These are phyloP conservation scores for Martes martes DNA, from an alignment of 2,113 vertebrate species.

Conservation along the genomic window DNA sequence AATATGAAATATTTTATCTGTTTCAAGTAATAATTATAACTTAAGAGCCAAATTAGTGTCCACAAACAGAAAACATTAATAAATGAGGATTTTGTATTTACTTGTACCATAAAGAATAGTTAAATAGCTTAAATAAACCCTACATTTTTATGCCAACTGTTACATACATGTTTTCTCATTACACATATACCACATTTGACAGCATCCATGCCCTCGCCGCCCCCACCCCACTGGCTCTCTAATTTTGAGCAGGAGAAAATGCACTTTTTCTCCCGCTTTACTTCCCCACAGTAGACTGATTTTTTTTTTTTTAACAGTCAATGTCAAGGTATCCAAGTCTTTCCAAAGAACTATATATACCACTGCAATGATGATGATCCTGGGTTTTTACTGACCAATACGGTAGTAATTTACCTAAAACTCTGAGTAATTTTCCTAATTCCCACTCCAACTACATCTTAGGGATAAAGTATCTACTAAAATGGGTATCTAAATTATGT, in stretches of 20 bases:
- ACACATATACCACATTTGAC: neutral
- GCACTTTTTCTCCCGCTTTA: neutral
- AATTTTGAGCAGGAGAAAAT: neutral
- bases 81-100: conserved; percentile 36
- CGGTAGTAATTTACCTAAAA: neutral
- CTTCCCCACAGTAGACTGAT: neutral
- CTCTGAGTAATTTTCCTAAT: conserved; percentile 11
- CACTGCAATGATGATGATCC: neutral
- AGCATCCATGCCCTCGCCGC: neutral
- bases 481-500: neutral
- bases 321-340: neutral
- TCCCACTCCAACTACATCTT: neutral
- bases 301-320: neutral
- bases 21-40: neutral
- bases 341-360: neutral
- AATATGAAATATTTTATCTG: conserved; percentile 27
- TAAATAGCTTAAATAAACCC: conserved; percentile 24
- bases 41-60: neutral
- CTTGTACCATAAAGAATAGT: neutral
- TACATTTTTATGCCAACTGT: conserved; percentile 14
- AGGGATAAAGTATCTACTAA: neutral
- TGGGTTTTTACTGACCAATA: neutral
- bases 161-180: neutral
- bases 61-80: neutral
- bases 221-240: neutral